Evolutionary conservation across 2,797 vertebrate genomes (phyloP), one percentile per base, ranked within the genome.

Genomic region (Poliocrania exsul): DNA sequence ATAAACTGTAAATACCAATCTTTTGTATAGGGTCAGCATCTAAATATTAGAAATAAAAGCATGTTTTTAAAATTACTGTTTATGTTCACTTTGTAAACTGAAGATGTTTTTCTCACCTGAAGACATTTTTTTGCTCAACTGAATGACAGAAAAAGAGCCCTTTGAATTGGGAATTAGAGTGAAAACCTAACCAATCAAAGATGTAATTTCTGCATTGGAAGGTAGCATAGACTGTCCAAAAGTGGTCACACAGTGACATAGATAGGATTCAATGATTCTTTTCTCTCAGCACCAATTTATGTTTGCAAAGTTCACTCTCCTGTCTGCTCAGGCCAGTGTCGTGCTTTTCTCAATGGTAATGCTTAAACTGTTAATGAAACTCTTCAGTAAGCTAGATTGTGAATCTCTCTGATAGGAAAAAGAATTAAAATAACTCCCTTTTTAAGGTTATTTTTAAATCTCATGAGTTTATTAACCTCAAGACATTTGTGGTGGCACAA

Each of bases 1-100:
- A 94, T 93, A 96, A 95, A 88, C 86, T 82, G 31, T 89, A 93
- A 90, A 95, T 93, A 92, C 54, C 28, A 67, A 40, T 87, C n/a
- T 31, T 71, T 28, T 29, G 26, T 44, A 78, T 33, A 40, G 21
- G 10, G 24, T 38, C 46, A 69, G 61, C 67, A 80, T 87, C 72
- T 82, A 91, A 88, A 95, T n/a, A 74, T 82, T 61, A 72, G 71
- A 83, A 88, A 69, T 46, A 3, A 81, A 75, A 80, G 17, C 23
- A 25, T 65, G 9, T 61, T 91, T 94, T 73, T 54, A 31, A 81
- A 86, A 47, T 88, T 64, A 20, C 33, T 24, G 7, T 67, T 74
- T 74, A 24, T 50, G 11, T 78, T 90, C 35, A 29, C 29, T 92
- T 89, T 37, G 7, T 61, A 75, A 90, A 71, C 33, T 19, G 53